Base-by-base conservation (phyloP, 2,113 vertebrate species). In the Turnix velox region DNA sequence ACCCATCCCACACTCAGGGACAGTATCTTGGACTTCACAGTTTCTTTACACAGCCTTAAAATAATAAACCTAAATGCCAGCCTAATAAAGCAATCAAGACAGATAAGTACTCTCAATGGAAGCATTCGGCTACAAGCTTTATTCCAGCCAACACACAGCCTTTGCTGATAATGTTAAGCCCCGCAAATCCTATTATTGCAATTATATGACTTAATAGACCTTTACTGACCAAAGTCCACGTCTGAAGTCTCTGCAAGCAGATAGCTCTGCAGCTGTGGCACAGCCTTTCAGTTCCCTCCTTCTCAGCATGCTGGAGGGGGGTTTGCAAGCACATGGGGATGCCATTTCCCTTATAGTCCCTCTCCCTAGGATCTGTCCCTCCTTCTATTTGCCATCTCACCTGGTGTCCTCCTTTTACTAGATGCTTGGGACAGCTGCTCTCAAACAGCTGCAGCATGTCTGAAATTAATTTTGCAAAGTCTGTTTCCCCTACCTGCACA, bases 11-110 rank as follows among this genome's bases (percentile, higher is more conserved):
- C 22, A 15, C 15, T 25, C 10, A 1, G 63, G 35, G 55, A 10
- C 4, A 0, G 52, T 68, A 48, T 57, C 88, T 78, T 55, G 80
- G 71, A 92, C 69, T 93, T 95, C 96, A 96, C 92, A 96, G 96
- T 94, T 92, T 88, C 87, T 95, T 93, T 76, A 78, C 49, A 77
- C 77, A 91, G 74, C 43, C 80, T 87, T 48, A 86, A 78, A 88
- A 81, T 27, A 58, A 72, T 76, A 88, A 10, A 68, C 4, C 14
- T 76, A 75, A 82, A 79, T 4, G 15, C 45, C 31, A 1, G 1
- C 9, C 65, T 51, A 88, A 92, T 91, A 88, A 91, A 93, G 65
- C 73, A 62, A 63, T 76, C 37, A 49, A 80, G 54, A 42, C 62
- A 68, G 84, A 89, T 94, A 93, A 79, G 72, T 0, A 1, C 61